Conservation (phyloP, 2,113 vertebrate genomes). For the Passer montanus region DNA sequence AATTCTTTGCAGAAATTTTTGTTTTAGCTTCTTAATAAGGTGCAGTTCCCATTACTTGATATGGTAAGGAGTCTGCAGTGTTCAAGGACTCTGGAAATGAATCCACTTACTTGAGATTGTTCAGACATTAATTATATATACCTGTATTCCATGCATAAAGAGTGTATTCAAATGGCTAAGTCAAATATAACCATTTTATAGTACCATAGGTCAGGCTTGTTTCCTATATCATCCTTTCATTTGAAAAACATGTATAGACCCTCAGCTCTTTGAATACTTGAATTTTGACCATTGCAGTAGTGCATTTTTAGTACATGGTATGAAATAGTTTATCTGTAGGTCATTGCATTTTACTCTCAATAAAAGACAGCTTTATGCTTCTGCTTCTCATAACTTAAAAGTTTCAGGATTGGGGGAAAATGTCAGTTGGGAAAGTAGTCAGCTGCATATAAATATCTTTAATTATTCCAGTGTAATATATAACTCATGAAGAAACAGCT, state of each 20-base stretch:
- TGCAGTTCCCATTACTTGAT: not conserved
- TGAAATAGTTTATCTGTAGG: not conserved
- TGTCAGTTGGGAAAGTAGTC: not conserved
- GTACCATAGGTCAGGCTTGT: not conserved
- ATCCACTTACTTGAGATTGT: not conserved
- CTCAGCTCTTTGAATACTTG: not conserved
- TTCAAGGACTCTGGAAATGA: not conserved
- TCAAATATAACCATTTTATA: not conserved
- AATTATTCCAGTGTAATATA: not conserved
- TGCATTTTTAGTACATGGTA: not conserved
- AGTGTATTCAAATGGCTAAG: not conserved
- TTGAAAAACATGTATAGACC: not conserved
- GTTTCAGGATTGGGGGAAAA: not conserved
- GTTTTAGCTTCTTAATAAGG: not conserved
- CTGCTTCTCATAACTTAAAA: not conserved
- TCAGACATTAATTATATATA: not conserved
- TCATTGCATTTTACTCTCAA: rapidly evolving
- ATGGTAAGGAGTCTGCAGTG: not conserved
- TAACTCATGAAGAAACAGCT: not conserved
- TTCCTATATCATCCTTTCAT: not conserved
- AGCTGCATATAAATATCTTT: not conserved
- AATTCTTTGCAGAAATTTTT: not conserved
- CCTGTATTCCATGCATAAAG: not conserved
- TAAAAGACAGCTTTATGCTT: not conserved
- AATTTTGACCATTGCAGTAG: not conserved